These are phyloP conservation scores for Brachionus rotundiformis DNA, from an alignment of 1,140 invertebrate genomes.

Conservation along the genomic window DNA sequence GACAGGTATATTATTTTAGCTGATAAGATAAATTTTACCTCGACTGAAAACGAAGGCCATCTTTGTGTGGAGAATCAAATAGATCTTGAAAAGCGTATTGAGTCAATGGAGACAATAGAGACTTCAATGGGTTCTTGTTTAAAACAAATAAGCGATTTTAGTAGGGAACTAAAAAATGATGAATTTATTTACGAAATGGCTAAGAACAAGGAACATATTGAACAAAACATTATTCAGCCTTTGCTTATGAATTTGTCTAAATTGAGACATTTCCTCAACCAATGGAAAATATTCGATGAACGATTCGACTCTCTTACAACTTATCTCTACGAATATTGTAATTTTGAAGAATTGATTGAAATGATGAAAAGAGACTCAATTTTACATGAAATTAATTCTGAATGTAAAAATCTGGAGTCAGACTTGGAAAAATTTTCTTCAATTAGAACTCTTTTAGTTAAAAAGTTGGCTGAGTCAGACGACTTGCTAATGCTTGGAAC, in stretches of 20 bases:
- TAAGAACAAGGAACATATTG: not conserved
- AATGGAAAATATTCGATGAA: slow-evolving; percentile 24
- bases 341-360: not conserved
- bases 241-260: slow-evolving; percentile 10
- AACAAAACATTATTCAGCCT: not conserved
- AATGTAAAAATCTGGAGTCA: not conserved
- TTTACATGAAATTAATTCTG: not conserved
- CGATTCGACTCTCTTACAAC: not conserved
- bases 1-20: not conserved
- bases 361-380: not conserved
- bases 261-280: not conserved
- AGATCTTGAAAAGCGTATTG: slow-evolving; percentile 1
- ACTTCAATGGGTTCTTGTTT: not conserved
- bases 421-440: not conserved
- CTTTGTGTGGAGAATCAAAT: not conserved
- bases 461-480: slow-evolving; percentile 14
- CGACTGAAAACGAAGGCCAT: not conserved
- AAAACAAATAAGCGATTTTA: slow-evolving; percentile 19
- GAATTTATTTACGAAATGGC: not conserved
- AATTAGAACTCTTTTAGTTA: not conserved
- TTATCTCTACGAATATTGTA: not conserved
- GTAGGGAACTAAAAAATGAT: not conserved
- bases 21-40: not conserved
- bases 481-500: not conserved
- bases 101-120: slow-evolving; percentile 10